Evolutionary conservation across 2,113 vertebrate genomes (phyloP).

Genomic region (Phalacrocorax carbo): DNA sequence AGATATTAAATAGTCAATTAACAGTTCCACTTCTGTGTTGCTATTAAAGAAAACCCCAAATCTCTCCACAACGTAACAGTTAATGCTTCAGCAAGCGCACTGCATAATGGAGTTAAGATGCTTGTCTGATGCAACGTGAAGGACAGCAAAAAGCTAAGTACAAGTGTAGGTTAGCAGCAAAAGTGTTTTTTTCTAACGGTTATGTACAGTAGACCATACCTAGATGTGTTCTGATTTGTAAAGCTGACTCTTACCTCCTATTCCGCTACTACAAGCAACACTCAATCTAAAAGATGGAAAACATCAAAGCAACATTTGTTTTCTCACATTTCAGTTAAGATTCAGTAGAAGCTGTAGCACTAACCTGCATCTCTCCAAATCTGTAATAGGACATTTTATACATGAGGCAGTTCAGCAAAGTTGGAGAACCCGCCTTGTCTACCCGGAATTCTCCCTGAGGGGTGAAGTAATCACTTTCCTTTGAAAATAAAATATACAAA

Average conservation of each 20-base stretch:
- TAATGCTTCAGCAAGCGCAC: neutral
- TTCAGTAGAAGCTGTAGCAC: conserved; percentile 32
- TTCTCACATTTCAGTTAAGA: neutral
- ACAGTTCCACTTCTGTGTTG: neutral
- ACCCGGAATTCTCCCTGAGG: conserved; percentile 98
- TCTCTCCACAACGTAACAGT: neutral
- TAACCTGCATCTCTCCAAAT: conserved; percentile 99
- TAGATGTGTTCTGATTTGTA: neutral
- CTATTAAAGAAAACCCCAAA: neutral
- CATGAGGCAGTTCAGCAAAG: conserved; percentile 98
- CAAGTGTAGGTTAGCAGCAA: neutral
- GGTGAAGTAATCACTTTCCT: conserved; percentile 99
- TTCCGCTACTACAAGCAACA: neutral
- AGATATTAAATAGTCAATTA: neutral
- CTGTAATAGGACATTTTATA: conserved; percentile 99
- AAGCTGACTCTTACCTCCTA: neutral
- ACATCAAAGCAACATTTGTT: neutral
- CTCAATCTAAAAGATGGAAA: neutral
- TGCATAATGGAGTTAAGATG: neutral
- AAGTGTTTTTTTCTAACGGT: neutral
- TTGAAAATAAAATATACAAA: neutral
- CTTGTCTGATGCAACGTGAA: neutral
- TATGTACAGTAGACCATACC: neutral
- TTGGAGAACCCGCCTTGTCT: conserved; percentile 96
- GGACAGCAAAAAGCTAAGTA: neutral